Evolutionary conservation across 2,797 vertebrate species (phyloP), one percentile per base, ranked within the genome.

Genomic region (Gymnopithys bicolor): DNA sequence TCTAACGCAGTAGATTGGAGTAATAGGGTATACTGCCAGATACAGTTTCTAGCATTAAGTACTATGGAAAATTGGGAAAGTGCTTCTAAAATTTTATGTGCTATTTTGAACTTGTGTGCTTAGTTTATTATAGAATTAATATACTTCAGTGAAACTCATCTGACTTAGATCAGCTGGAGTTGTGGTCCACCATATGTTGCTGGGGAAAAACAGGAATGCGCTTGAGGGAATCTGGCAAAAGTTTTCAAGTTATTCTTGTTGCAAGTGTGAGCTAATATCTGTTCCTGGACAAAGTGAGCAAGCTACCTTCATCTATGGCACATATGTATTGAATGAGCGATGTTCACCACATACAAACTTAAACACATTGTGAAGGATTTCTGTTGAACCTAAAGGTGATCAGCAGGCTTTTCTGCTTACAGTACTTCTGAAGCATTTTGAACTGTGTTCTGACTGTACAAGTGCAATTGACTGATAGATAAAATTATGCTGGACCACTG

Each of bases 151-250:
- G 64, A 67, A 85, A 70, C 18, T 85, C 18, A 51, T 62, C 39
- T 63, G 41, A 91, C 91, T 81, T 70, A 90, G 68, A 59, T 64
- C 56, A 91, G 35, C 35, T 93, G 85, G 48, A 64, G 45, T 67
- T 27, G 16, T 60, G 10, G 33, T 89, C 48, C 30, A 30, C 32
- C n/a, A 19, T 70, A 30, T 43, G 33, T 12, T 63, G 18, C 37
- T 10, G 13, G 12, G 28, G 37, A 82, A 85, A 87, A 70, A 11
- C n/a, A 85, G 23, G 28, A 87, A 73, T 1, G 0, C 2, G 8
- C 51, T 35, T 89, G 45, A 84, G 14, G 32, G 53, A 11, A 45
- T 77, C 19, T 48, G 37, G 59, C 10, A 70, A 52, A 89, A 70
- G 14, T 59, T 87, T 77, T 83, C 49, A 37, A 60, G 52, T 56